Conservation (phyloP, 2,888 invertebrate genomes). For the Sympetrum striolatum region DNA sequence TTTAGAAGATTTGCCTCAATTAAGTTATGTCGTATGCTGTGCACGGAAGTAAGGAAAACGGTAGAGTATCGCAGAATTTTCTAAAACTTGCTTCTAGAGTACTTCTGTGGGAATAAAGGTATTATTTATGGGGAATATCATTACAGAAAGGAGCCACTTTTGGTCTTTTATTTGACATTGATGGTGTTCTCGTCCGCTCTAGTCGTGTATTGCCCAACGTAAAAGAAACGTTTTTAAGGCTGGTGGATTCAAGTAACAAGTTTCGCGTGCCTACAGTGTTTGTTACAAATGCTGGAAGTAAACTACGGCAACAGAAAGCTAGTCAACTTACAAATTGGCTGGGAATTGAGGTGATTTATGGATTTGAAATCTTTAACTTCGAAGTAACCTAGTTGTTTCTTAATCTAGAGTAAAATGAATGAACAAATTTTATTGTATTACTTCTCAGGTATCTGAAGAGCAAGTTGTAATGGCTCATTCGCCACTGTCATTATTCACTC, state of each 20-base stretch:
- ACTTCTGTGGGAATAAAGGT: background rate
- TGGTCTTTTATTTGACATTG: slow-evolving; percentile 73
- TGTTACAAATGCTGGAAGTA: slow-evolving; percentile 72
- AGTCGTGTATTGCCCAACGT: slow-evolving; percentile 66
- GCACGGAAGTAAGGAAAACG: background rate
- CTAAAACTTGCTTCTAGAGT: background rate
- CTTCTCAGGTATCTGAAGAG: slow-evolving; percentile 61
- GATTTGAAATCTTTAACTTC: background rate
- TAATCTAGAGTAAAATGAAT: too few relatives aligned
- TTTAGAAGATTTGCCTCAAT: background rate
- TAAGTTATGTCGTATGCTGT: background rate
- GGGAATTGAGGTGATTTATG: slow-evolving; percentile 60
- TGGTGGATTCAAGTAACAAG: slow-evolving; percentile 63
- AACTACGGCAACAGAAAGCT: slow-evolving; percentile 65
- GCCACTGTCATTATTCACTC: slow-evolving; percentile 66
- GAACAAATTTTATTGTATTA: background rate
- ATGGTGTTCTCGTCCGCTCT: slow-evolving; percentile 71
- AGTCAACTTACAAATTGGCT: slow-evolving; percentile 67
- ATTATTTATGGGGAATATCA: background rate
- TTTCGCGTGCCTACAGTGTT: slow-evolving; percentile 69
- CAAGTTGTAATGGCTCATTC: slow-evolving; percentile 73
- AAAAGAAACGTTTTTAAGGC: slow-evolving; percentile 64
- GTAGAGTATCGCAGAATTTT: background rate
- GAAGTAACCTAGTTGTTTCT: background rate
- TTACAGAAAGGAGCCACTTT: slow-evolving; percentile 57